Evolutionary conservation across 2,797 vertebrate species (phyloP), one percentile per base, ranked within the genome.

Genomic region (Margarornis squamiger): DNA sequence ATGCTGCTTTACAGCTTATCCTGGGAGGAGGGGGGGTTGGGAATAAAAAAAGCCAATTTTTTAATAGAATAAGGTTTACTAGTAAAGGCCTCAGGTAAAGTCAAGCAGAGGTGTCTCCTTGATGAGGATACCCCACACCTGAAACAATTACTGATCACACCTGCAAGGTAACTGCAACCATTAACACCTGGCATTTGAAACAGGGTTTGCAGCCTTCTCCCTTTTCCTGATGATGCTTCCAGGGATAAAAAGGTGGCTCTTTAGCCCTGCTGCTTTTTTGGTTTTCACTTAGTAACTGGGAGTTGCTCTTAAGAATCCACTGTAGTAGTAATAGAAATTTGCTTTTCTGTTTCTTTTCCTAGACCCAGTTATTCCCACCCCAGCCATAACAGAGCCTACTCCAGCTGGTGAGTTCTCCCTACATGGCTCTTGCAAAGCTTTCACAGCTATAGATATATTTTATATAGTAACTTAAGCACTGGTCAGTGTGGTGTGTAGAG

Each of bases 381-480:
- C 0, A 0, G 10, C 15, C 24, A 10, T 58, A 18, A n/a, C 43
- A 0, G 20, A 52, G 43, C 54, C 38, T 0, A 2, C n/a, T 71
- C 49, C 77, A 67, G 36, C 58, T 36, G 91, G 76, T 88, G 63
- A 93, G 87, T 74, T 65, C 27, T 77, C 36, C 46, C 27, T 34
- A 6, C 4, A 9, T 10, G 43, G 41, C 6, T 74, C 51, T 49
- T 43, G 39, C 59, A 45, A 58, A 86, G 45, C 8, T 82, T 52
- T 49, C 61, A 65, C 32, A 49, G 27, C 12, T 62, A 22, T 46
- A 46, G 34, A 58, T 36, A 3, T 17, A 32, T 43, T 67, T 76
- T 38, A 43, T 23, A 8, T 3, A 73, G 55, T 17, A 36, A 46
- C 23, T 57, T 43, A 39, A 74, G 23, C 39, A 21, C 30, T 21